phyloP scores from a whole-genome alignment of 2,113 vertebrate genomes.

The Cyrtonyx montezumae region DNA sequence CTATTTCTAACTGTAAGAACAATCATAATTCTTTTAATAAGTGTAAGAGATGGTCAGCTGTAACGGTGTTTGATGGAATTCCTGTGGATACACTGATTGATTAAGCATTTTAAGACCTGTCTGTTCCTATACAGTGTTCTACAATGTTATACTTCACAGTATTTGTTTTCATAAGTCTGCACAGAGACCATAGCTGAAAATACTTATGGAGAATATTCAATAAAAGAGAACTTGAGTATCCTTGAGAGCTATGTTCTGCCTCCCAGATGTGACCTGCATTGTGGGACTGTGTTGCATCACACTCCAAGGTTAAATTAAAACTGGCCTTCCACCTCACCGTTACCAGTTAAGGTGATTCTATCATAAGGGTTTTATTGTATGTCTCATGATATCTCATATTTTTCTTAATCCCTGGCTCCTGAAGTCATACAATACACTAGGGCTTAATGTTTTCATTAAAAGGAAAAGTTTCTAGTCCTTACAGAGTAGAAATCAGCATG shows the following conservation, averaged over 20 bases:
- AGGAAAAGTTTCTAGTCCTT: background rate
- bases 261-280: constrained; percentile 50
- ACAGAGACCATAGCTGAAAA: constrained; percentile 21
- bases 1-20: background rate
- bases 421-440: constrained; percentile 22
- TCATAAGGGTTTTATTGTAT: constrained; percentile 41
- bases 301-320: constrained; percentile 58
- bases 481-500: background rate
- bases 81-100: background rate
- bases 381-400: constrained; percentile 46
- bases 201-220: constrained; percentile 39
- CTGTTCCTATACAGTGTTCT: background rate
- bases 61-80: background rate
- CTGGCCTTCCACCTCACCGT: constrained; percentile 17
- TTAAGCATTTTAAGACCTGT: constrained; percentile 26
- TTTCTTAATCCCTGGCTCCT: constrained; percentile 49
- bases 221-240: constrained; percentile 39
- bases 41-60: background rate
- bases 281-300: constrained; percentile 30
- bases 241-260: constrained; percentile 21
- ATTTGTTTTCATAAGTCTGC: constrained; percentile 21
- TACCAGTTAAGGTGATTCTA: constrained; percentile 29
- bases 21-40: background rate
- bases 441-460: constrained; percentile 37
- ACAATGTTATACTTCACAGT: background rate